Evolutionary conservation across 2,888 invertebrate genomes (phyloP).

Genomic region (Panorpa germanica): DNA sequence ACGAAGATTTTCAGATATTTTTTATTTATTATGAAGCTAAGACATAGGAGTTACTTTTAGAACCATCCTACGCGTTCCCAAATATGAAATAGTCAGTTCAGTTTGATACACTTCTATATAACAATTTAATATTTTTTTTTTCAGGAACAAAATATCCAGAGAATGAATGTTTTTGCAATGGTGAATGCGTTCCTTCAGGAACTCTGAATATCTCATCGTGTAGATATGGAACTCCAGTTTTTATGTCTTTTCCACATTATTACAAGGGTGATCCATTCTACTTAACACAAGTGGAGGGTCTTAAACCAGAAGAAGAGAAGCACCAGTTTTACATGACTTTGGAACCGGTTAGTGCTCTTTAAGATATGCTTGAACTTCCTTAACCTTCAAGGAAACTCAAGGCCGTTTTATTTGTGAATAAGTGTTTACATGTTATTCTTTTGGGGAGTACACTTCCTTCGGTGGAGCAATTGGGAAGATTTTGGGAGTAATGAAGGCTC

Average conservation of each 20-base stretch:
- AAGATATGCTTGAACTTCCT: neutral
- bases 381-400: neutral
- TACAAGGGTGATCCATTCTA: constrained; percentile 53
- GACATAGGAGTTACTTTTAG: too few relatives aligned
- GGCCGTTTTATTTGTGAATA: neutral
- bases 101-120: too few relatives aligned
- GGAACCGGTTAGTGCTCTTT: constrained; percentile 41
- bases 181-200: constrained; percentile 52
- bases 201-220: constrained; percentile 62
- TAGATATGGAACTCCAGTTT: constrained; percentile 62
- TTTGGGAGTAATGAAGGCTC: too few relatives aligned
- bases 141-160: constrained; percentile 35
- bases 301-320: constrained; percentile 42
- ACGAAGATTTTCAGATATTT: too few relatives aligned
- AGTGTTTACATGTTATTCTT: too few relatives aligned
- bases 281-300: constrained; percentile 39
- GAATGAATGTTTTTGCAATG: constrained; percentile 55
- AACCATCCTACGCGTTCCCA: too few relatives aligned
- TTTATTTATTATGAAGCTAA: too few relatives aligned
- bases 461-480: too few relatives aligned
- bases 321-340: constrained; percentile 61
- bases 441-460: too few relatives aligned
- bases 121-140: constrained; percentile 14
- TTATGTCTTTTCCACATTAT: constrained; percentile 73
- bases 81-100: too few relatives aligned